Evolutionary conservation across 2,888 invertebrate genomes (phyloP).

Genomic region (Dryobota labecula): DNA sequence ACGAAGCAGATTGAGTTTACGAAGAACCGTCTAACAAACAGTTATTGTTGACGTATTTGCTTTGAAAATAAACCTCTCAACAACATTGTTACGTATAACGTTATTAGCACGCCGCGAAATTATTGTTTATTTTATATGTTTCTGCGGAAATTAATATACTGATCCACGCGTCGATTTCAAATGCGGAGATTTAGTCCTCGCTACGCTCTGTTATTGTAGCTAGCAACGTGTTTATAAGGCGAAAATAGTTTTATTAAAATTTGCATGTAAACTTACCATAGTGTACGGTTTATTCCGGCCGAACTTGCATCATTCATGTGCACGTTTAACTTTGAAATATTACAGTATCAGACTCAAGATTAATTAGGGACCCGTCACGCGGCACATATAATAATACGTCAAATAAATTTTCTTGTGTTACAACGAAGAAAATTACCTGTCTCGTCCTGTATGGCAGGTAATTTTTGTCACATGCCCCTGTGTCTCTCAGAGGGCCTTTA

Average conservation of each 20-base stretch:
- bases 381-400: slow-evolving; percentile 42
- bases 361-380: slow-evolving; percentile 44
- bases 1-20: slow-evolving; percentile 52
- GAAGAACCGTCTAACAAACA: slow-evolving; percentile 40
- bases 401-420: slow-evolving; percentile 55
- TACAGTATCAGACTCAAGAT: slow-evolving; percentile 35
- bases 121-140: slow-evolving; percentile 69
- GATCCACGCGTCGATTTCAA: slow-evolving; percentile 44
- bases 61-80: slow-evolving; percentile 68
- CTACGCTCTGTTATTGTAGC: slow-evolving; percentile 4
- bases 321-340: slow-evolving; percentile 31
- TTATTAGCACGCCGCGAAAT: slow-evolving; percentile 66
- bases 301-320: slow-evolving; percentile 21
- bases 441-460: slow-evolving; percentile 24
- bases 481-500: slow-evolving; percentile 20
- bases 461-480: slow-evolving; percentile 42
- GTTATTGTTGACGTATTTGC: slow-evolving; percentile 63
- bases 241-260: slow-evolving; percentile 36
- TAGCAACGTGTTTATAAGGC: slow-evolving; percentile 11
- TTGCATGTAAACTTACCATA: slow-evolving; percentile 7
- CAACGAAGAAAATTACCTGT: slow-evolving; percentile 54
- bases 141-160: slow-evolving; percentile 67
- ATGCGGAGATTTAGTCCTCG: slow-evolving; percentile 36
- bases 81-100: slow-evolving; percentile 67
- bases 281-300: not conserved